Evolutionary conservation across 1,140 invertebrate species (phyloP).

Genomic region (Caenorhabditis briggsae): DNA sequence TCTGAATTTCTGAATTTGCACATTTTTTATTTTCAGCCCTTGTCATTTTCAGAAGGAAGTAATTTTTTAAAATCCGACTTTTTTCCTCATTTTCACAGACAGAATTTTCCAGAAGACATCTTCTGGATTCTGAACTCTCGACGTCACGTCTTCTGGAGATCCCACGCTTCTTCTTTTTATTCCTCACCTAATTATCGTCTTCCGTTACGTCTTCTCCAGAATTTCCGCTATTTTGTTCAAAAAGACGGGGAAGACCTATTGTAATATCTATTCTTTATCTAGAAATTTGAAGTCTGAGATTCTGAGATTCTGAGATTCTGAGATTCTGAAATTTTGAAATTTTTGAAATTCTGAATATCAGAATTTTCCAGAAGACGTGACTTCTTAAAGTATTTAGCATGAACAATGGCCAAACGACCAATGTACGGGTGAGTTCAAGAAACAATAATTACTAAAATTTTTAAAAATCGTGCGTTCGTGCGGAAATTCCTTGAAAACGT

Average conservation of each 20-base stretch:
- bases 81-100: not conserved
- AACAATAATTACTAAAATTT: not conserved
- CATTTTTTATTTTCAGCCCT: too few species aligned
- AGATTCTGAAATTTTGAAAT: too few species aligned
- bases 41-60: not conserved
- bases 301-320: too few species aligned
- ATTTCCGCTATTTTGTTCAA: too few species aligned
- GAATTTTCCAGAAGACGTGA: not conserved
- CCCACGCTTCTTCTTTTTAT: not conserved
- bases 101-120: not conserved
- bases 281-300: too few species aligned
- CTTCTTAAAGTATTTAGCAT: not conserved
- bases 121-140: too few species aligned
- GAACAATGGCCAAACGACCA: not conserved
- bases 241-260: too few species aligned
- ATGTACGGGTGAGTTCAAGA: conserved; percentile 9
- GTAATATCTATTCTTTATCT: too few species aligned
- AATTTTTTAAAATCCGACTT: not conserved
- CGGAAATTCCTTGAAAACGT: not conserved
- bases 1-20: too few species aligned
- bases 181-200: conserved; percentile 4
- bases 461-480: not conserved
- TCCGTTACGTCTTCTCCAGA: conserved; percentile 5
- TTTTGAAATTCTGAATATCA: too few species aligned
- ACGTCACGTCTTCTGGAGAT: not conserved